Conservation (phyloP, 2,888 invertebrate genomes). For the Sicus ferrugineus region DNA sequence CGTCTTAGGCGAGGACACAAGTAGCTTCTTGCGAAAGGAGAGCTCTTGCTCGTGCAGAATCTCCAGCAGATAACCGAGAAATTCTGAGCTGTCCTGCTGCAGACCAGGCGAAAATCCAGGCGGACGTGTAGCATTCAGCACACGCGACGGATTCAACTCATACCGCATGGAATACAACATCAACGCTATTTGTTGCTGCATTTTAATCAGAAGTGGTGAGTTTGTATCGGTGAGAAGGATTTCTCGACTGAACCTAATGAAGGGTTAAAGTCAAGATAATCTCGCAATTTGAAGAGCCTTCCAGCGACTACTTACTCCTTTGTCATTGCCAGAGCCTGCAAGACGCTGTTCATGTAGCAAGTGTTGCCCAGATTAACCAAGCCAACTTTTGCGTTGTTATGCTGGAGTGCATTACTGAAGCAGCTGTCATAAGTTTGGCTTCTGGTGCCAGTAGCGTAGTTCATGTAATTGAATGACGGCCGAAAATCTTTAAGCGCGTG, state of each 20-base stretch:
- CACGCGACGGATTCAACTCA: slow-evolving; percentile 76
- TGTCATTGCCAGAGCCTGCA: slow-evolving; percentile 85
- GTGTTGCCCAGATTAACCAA: slow-evolving; percentile 86
- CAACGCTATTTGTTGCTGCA: slow-evolving; percentile 78
- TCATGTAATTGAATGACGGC: slow-evolving; percentile 28
- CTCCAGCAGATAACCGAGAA: slow-evolving; percentile 72
- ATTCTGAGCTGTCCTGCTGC: slow-evolving; percentile 91
- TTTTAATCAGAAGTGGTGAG: slow-evolving; percentile 70
- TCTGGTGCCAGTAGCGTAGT: slow-evolving; percentile 32
- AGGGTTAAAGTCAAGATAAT: not conserved
- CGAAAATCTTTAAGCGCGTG: slow-evolving; percentile 64
- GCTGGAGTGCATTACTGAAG: slow-evolving; percentile 42
- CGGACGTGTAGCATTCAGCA: slow-evolving; percentile 76
- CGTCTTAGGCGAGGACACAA: slow-evolving; percentile 32
- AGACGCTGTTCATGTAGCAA: slow-evolving; percentile 88
- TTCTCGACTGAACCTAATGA: slow-evolving; percentile 72
- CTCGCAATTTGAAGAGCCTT: not conserved
- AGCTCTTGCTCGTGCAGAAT: slow-evolving; percentile 77
- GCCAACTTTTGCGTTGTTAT: slow-evolving; percentile 69
- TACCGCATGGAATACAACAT: slow-evolving; percentile 74
- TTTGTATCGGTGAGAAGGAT: slow-evolving; percentile 69
- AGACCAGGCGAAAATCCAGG: slow-evolving; percentile 78
- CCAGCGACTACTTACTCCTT: slow-evolving; percentile 69
- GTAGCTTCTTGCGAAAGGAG: slow-evolving; percentile 37
- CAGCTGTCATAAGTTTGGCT: slow-evolving; percentile 42